These are phyloP conservation scores for Columba guinea DNA, from an alignment of 2,797 vertebrate genomes.

Conservation along the genomic window DNA sequence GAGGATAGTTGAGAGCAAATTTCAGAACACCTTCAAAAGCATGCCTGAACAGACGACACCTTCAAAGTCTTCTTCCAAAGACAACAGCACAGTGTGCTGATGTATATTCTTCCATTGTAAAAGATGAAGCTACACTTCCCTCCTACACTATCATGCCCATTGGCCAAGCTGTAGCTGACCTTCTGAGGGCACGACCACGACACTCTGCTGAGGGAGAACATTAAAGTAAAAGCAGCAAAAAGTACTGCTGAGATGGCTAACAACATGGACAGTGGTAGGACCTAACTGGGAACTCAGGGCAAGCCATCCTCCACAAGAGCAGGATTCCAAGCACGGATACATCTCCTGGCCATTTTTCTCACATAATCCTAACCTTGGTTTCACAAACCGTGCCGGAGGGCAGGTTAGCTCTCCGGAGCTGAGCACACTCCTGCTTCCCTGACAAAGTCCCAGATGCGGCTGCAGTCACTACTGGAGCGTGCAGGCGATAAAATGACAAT, in stretches of 20 bases:
- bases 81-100: background rate
- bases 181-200: background rate
- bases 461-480: background rate
- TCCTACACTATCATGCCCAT: background rate
- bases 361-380: background rate
- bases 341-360: background rate
- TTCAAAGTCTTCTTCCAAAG: conserved; percentile 19
- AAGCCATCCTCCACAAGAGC: background rate
- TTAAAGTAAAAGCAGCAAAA: background rate
- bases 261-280: background rate
- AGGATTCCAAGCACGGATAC: background rate
- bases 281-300: background rate
- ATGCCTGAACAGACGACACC: background rate
- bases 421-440: background rate
- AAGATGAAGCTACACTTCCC: background rate
- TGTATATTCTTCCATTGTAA: background rate
- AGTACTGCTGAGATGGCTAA: background rate
- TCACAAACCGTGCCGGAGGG: background rate
- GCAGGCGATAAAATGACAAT: background rate
- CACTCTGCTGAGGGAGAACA: background rate
- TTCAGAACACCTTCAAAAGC: conserved; percentile 32
- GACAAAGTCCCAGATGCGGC: background rate
- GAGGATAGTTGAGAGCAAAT: background rate
- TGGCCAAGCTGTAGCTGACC: background rate
- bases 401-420: background rate